A percentile compares a stretch with the other conserved stretches of the same genome.
Conservation (phyloP, 2,888 invertebrate species). For the Priocnemis perturbator region DNA sequence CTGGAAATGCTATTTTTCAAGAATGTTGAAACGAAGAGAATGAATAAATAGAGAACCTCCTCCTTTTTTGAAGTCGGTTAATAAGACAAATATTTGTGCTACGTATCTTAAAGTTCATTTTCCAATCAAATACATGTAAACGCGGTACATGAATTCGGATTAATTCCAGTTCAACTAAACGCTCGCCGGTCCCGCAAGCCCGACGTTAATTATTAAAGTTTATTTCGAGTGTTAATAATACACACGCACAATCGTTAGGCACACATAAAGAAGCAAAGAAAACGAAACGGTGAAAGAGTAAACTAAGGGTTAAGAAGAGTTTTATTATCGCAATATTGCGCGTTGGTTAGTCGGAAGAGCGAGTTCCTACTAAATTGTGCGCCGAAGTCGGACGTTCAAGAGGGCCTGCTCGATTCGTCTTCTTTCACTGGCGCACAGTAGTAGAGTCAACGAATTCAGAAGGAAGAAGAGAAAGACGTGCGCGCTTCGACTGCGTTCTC, state of each 20-base stretch:
- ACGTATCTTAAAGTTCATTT: too few relatives aligned
- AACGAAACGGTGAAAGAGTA: neutral
- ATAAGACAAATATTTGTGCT: too few relatives aligned
- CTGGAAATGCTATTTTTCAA: too few relatives aligned
- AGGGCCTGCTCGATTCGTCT: constrained; percentile 24
- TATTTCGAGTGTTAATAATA: constrained; percentile 6
- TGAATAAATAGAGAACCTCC: too few relatives aligned
- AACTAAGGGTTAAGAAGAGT: neutral
- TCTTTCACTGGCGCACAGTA: constrained; percentile 45
- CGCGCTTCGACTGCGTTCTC: neutral
- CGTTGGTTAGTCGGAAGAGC: constrained; percentile 45
- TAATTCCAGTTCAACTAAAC: too few relatives aligned
- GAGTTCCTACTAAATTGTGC: constrained; percentile 52
- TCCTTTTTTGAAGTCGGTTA: too few relatives aligned
- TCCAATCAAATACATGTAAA: too few relatives aligned
- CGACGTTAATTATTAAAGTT: constrained; percentile 5
- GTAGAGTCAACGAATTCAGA: constrained; percentile 10
- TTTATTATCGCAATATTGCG: neutral
- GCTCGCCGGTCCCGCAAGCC: too few relatives aligned
- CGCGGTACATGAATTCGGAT: too few relatives aligned
- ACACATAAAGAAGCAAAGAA: neutral
- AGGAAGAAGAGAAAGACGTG: neutral
- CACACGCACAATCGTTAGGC: neutral
- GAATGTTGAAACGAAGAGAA: too few relatives aligned
- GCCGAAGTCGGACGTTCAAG: constrained; percentile 33